Evolutionary conservation across 1,140 invertebrate genomes (phyloP), one percentile per base, ranked within the genome.

Genomic region (Manduca sexta): DNA sequence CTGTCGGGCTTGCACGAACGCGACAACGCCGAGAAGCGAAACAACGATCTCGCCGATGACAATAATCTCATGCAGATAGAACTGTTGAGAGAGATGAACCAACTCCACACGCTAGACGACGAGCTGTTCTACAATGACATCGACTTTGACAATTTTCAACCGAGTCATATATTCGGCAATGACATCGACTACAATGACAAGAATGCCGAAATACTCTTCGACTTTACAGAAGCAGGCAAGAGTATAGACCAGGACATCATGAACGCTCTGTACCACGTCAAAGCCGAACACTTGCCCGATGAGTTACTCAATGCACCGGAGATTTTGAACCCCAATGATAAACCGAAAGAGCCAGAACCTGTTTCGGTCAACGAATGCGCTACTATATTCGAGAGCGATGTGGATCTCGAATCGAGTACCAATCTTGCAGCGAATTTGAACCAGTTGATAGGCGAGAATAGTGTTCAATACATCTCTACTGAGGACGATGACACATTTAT

Each of bases 401-500:
- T 85, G 0, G 82, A 85, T 60, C 71, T 85, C 26, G 82, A 85
- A 56, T 69, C 73, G 0, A 85, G 82, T 49, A 74, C 70, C 0
- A 79, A 81, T 57, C 64, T 85, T 52, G 80, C 84, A 0, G 76
- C 76, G 1, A 85, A 86, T 64, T 59, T 86, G 15, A 86, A 84
- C 49, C 80, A 84, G 46, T 49, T 86, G 2, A 85, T 86, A 7
- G 81, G 80, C 4, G 79, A 84, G 37, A 85, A 86, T 46, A 78
- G 50, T 46, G 79, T 86, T 7, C 77, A 86, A 39, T 84, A 85
- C 18, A 74, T 86, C 40, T 83, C 82, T 15, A 84, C 84, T 0
- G 84, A 86, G 37, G 71, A 86, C 40, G 80, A 83, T 53, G 84
- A 86, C 52, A 86, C 76, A 16, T 86, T 84, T 53, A 81, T 86